A percentile compares a stretch with the other conserved stretches of the same genome.
These are phyloP conservation scores for Ophonus ardosiacus DNA, from an alignment of 2,888 invertebrate genomes.

Conservation along the genomic window DNA sequence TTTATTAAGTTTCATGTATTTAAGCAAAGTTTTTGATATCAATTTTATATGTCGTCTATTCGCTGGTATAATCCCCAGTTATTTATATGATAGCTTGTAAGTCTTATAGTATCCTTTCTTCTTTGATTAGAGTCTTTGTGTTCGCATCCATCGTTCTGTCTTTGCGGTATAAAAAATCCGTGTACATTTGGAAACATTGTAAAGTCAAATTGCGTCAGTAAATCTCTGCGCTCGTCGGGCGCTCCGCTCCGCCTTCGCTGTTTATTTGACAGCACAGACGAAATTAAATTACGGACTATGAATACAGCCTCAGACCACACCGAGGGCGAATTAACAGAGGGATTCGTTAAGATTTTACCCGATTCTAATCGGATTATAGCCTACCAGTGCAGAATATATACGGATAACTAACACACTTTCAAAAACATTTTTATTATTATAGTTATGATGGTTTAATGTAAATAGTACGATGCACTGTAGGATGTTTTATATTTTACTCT, in stretches of 20 bases:
- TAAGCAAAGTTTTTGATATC: too few species aligned
- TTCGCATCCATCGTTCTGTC: neutral
- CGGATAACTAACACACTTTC: neutral
- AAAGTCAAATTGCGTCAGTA: slow-evolving; percentile 60
- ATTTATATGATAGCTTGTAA: too few species aligned
- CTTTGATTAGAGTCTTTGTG: too few species aligned
- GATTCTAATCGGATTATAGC: neutral
- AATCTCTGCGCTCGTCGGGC: slow-evolving; percentile 33
- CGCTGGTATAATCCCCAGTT: too few species aligned
- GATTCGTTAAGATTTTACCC: neutral
- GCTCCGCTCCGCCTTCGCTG: slow-evolving; percentile 51
- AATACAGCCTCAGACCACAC: slow-evolving; percentile 31
- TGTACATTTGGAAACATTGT: slow-evolving; percentile 57
- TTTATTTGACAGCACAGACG: slow-evolving; percentile 61
- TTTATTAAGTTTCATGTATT: too few species aligned
- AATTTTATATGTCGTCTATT: too few species aligned
- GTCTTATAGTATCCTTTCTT: too few species aligned
- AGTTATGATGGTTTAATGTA: too few species aligned
- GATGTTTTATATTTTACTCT: too few species aligned
- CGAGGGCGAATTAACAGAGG: neutral
- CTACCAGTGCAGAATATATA: neutral
- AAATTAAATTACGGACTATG: slow-evolving; percentile 64
- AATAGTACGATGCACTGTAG: too few species aligned
- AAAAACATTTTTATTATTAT: too few species aligned
- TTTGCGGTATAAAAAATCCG: slow-evolving; percentile 18